Conservation (phyloP, 1,140 invertebrate species). For the Lepidurus couesii region DNA sequence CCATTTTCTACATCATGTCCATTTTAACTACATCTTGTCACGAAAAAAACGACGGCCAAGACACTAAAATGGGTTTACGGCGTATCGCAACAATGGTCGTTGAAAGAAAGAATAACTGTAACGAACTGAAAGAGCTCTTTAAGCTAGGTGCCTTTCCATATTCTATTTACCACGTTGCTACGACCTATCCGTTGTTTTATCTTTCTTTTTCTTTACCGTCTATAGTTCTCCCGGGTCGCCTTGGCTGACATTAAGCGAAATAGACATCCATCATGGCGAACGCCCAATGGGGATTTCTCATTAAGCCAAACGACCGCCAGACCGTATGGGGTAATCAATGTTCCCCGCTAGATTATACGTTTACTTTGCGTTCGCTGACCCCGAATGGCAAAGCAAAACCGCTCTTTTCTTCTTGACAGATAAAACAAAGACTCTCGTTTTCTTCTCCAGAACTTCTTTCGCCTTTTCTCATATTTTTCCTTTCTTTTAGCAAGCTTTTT, state of each 20-base stretch:
- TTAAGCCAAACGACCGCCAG: constrained; percentile 14
- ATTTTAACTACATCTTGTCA: no score
- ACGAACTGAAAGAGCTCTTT: neutral
- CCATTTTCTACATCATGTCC: no score
- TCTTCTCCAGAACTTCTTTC: neutral
- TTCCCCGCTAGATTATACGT: constrained; percentile 5
- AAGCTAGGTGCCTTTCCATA: neutral
- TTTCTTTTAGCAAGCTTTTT: neutral
- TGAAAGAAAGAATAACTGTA: neutral
- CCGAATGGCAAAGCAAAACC: neutral
- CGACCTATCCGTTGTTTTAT: neutral
- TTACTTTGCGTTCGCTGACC: neutral
- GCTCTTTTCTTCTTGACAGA: neutral
- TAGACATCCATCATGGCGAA: neutral
- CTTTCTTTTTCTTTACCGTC: neutral
- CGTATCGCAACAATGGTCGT: no score
- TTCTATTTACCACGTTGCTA: neutral
- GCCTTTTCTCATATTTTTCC: neutral
- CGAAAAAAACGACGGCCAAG: no score
- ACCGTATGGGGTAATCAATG: constrained; percentile 14
- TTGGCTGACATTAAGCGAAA: constrained; percentile 8
- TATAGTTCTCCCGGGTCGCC: neutral
- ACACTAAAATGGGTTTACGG: no score
- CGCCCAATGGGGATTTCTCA: constrained; percentile 2
- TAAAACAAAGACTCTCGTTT: neutral